These are phyloP conservation scores for Maccullochella peelii DNA, from an alignment of 2,113 vertebrate species.

Conservation along the genomic window DNA sequence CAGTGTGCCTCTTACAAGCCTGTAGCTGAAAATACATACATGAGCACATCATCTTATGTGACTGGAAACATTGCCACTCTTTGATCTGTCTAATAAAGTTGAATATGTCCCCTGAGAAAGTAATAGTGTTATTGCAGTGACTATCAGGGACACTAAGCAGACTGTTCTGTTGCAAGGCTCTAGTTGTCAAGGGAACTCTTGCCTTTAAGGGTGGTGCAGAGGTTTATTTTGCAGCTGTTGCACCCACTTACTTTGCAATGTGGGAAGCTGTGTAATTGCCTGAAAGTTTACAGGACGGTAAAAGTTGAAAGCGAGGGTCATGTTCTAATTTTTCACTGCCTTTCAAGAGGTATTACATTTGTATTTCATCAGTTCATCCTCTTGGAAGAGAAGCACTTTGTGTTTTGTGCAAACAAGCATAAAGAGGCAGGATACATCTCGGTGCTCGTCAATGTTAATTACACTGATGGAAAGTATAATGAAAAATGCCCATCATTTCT, in stretches of 20 bases:
- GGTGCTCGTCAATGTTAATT: constrained; percentile 42
- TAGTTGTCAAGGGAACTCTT: constrained; percentile 27
- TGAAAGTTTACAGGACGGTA: constrained; percentile 43
- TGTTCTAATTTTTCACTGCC: neutral
- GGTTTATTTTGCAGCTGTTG: constrained; percentile 44
- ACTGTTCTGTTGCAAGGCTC: neutral
- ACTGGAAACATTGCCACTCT: neutral
- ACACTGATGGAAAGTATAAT: constrained; percentile 40
- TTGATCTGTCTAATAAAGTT: constrained; percentile 23
- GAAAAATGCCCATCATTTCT: constrained; percentile 42
- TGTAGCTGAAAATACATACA: neutral
- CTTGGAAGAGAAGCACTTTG: constrained; percentile 33
- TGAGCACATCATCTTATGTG: neutral
- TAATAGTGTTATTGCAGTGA: neutral
- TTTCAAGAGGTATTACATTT: constrained; percentile 43
- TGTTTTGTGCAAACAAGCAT: constrained; percentile 46
- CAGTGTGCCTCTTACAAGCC: neutral
- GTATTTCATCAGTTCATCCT: constrained; percentile 58
- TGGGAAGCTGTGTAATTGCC: constrained; percentile 38
- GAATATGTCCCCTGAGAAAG: constrained; percentile 18
- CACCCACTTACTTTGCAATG: constrained; percentile 17
- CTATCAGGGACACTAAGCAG: neutral
- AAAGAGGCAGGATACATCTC: constrained; percentile 26
- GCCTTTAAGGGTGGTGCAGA: neutral
- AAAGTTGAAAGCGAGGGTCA: constrained; percentile 37